phyloP scores from a whole-genome alignment of 2,888 invertebrate genomes.

The Drosophila nr. fundita region DNA sequence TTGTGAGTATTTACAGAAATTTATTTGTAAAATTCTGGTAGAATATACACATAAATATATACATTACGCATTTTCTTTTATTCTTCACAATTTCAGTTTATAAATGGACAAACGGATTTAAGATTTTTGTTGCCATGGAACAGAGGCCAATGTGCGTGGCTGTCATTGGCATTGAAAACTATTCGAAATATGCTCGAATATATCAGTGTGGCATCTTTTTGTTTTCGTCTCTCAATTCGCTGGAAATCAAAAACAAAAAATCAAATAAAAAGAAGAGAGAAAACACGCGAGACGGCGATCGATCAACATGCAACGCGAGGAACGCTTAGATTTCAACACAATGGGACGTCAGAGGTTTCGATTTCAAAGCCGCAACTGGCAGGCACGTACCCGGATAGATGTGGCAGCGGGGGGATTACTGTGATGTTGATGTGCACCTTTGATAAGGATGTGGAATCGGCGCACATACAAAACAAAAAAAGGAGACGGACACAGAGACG shows the following conservation, averaged over 20 bases:
- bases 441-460: slow-evolving; percentile 67
- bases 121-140: slow-evolving; percentile 19
- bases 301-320: slow-evolving; percentile 70
- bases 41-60: background rate
- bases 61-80: background rate
- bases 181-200: slow-evolving; percentile 68
- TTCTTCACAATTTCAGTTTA: background rate
- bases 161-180: slow-evolving; percentile 74
- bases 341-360: slow-evolving; percentile 71
- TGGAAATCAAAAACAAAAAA: slow-evolving; percentile 52
- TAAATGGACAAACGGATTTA: slow-evolving; percentile 7
- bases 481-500: background rate
- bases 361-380: slow-evolving; percentile 68
- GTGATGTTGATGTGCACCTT: slow-evolving; percentile 79
- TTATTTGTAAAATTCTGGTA: background rate
- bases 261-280: background rate
- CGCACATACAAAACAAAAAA: slow-evolving; percentile 53
- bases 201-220: slow-evolving; percentile 62
- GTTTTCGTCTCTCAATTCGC: slow-evolving; percentile 37
- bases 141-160: slow-evolving; percentile 14
- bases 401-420: slow-evolving; percentile 43
- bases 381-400: slow-evolving; percentile 59
- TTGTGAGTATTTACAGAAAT: background rate
- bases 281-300: slow-evolving; percentile 59
- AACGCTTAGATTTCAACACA: slow-evolving; percentile 72